Evolutionary conservation across 1,140 invertebrate genomes (phyloP), one percentile per base, ranked within the genome.

Genomic region (Drosophila busckii): DNA sequence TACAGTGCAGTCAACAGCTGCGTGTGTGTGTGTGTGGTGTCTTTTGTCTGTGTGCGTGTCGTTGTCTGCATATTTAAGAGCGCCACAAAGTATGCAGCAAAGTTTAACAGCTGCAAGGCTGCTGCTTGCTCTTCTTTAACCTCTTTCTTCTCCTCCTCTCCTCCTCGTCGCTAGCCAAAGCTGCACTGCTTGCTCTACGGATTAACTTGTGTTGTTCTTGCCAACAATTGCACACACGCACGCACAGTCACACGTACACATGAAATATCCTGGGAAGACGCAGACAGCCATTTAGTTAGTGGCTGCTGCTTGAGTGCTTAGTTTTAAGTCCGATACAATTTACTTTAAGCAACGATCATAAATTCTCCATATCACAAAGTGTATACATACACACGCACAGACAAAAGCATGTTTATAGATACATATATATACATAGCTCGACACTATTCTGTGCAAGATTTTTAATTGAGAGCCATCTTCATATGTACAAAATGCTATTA

Each of bases 81-180:
- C 66, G 55, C 71, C 70, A 32, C 70, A 76, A 76, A 76, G 70
- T 78, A 76, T 78, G 66, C 71, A 76, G 66, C 66, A 78, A 70
- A 65, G 70, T 78, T 78, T 73, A 70, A 67, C 70, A 63, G 61
- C 55, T 78, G 70, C 52, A 45, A 32, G 32, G 28, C 16, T 60
- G 34, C 48, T 54, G 56, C 29, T 68, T 65, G 31, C 58, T 64
- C 31, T n/a, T n/a, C n/a, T n/a, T n/a, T n/a, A n/a, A n/a, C n/a
- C n/a, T n/a, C n/a, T n/a, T n/a, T n/a, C n/a, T n/a, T n/a, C n/a
- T n/a, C n/a, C n/a, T n/a, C n/a, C n/a, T n/a, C n/a, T n/a, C n/a
- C n/a, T n/a, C n/a, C n/a, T n/a, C n/a, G n/a, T n/a, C n/a, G n/a
- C n/a, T n/a, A n/a, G n/a, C n/a, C n/a, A n/a, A n/a, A n/a, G 17